A percentile compares a stretch with the other conserved stretches of the same genome.
phyloP scores from a whole-genome alignment of 1,140 invertebrate species.

The Maniola jurtina region DNA sequence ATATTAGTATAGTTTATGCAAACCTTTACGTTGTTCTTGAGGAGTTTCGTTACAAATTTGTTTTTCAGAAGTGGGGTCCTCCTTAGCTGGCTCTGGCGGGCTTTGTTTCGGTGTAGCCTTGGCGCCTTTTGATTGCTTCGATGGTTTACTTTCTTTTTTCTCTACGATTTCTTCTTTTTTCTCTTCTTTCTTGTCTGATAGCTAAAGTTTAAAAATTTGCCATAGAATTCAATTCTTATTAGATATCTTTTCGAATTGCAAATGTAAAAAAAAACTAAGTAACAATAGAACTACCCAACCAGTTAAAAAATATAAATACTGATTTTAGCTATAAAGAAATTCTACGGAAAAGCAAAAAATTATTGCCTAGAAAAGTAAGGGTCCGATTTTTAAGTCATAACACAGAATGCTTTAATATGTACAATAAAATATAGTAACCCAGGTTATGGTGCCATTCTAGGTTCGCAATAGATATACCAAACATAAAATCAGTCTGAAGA shows the following conservation, averaged over 20 bases:
- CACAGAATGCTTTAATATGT: no score
- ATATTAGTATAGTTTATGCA: not conserved
- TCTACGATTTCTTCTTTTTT: slow-evolving; percentile 59
- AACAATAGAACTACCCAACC: not conserved
- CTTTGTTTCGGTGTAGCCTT: slow-evolving; percentile 46
- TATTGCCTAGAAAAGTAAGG: no score
- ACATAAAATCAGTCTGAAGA: no score
- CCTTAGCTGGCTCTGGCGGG: slow-evolving; percentile 44
- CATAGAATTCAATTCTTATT: not conserved
- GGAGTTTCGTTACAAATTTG: slow-evolving; percentile 46
- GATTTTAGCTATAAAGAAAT: no score
- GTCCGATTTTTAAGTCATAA: no score
- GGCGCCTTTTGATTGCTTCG: slow-evolving; percentile 40
- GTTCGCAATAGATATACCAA: no score
- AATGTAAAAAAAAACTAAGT: no score
- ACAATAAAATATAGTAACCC: no score
- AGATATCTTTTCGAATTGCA: no score
- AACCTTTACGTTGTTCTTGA: slow-evolving; percentile 73
- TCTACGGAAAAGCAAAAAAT: no score
- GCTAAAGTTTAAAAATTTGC: not conserved
- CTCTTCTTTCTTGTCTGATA: slow-evolving; percentile 24
- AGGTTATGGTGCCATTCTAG: no score
- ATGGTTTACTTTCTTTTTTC: slow-evolving; percentile 60
- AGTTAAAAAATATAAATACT: not conserved
- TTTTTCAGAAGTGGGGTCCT: slow-evolving; percentile 45